Base-by-base conservation (phyloP, 2,888 invertebrate genomes). In the Orchesella flavescens region DNA sequence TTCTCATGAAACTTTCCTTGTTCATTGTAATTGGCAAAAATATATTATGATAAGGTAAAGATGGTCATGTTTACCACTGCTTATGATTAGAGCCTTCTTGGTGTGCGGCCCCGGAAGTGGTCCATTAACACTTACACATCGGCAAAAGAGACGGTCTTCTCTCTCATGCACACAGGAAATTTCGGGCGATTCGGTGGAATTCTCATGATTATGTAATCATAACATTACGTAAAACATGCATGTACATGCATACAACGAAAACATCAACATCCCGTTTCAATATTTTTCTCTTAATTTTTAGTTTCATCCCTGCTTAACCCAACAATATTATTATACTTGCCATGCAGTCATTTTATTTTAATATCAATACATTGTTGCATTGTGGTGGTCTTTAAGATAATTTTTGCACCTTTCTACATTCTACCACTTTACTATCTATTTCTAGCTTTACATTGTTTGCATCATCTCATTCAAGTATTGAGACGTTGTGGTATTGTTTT, bases 21-120 rank as follows among this genome's bases (percentile, higher is more conserved):
- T 82, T 59, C 43, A 15, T 7, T 23, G 76, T 83, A 76, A 83
- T 83, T 83, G 76, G 81, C 71, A 77, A 68, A 34, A 77, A 76
- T 76, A n/a, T n/a, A n/a, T n/a, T n/a, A 73, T 73, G 77, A 72
- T 72, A 72, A 77, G 77, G 71, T 72, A 59, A 71, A 83, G 66
- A 83, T 66, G 72, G 59, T 77, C 66, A 59, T 83, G 76, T 83
- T 81, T 80, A 80, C 74, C 44, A 73, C 72, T 80, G 59, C 49
- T 74, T 55, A 68, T 68, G 74, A 81, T 74, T 75, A 75, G 69
- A 68, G 81, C 74, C 77, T 75, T 71, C 34, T 49, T 49, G 49
- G 83, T 83, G 83, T 83, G 83, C 73, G 83, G 83, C 77, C 72
- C 82, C 65, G 83, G 83, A 83, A 83, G 66, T 77, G 43, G 71